phyloP scores from a whole-genome alignment of 92 coral and sea anemone species.

The Siderastrea radians region DNA sequence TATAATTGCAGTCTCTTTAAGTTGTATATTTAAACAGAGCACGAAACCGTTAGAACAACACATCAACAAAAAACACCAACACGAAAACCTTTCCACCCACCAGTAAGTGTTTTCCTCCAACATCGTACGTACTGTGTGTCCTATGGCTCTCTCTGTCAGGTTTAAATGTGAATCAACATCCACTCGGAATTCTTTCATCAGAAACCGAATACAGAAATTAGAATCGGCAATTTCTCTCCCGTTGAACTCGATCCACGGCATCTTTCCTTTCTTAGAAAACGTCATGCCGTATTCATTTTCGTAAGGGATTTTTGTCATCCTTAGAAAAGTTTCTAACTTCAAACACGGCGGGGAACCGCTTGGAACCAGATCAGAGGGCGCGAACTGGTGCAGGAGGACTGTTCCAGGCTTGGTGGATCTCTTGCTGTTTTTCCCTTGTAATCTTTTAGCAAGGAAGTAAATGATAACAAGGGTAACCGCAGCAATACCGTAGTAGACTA shows the following conservation, averaged over 20 bases:
- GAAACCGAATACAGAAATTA: conserved; percentile 88
- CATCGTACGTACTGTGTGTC: conserved; percentile 86
- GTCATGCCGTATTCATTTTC: conserved; percentile 70
- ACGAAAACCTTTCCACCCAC: conserved; percentile 33
- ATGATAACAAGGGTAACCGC: conserved; percentile 1
- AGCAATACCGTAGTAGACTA: neutral
- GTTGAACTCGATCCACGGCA: conserved; percentile 91
- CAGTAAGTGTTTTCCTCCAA: conserved; percentile 93
- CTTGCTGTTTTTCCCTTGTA: conserved; percentile 1
- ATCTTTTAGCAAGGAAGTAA: neutral
- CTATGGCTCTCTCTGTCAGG: conserved; percentile 72
- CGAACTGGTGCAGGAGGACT: conserved; percentile 32
- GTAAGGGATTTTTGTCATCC: conserved; percentile 91
- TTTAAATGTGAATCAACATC: conserved; percentile 76
- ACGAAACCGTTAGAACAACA: neutral
- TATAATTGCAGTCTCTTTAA: neutral
- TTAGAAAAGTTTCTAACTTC: conserved; percentile 87
- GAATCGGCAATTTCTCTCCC: conserved; percentile 84
- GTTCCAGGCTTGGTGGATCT: conserved; percentile 13
- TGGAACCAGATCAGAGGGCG: neutral
- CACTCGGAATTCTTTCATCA: conserved; percentile 82
- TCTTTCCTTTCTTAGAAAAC: conserved; percentile 87
- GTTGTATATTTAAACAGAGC: neutral
- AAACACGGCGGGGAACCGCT: conserved; percentile 86
- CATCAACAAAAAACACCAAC: neutral